Base-by-base conservation (phyloP, 2,888 invertebrate species). In the Drosophila falleni region DNA sequence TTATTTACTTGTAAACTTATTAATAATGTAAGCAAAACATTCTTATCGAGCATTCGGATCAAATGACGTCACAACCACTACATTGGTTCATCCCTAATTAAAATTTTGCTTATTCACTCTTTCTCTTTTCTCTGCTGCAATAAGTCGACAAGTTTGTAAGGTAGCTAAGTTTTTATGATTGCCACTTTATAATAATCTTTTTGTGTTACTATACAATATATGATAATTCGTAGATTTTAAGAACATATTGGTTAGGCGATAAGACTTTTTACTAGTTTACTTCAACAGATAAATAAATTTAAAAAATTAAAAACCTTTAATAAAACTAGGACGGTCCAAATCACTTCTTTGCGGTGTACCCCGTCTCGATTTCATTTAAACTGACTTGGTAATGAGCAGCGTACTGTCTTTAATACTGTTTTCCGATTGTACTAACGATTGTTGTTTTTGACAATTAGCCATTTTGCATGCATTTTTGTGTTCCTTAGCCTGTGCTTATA, bases 1-100 rank as follows among this genome's bases (percentile, higher is more conserved):
- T 19, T 19, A 19, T 19, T 19, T 19, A 19, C 19, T 19, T 19
- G 2, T 1, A 19, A 19, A 19, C 19, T 19, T 19, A 19, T 19
- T 19, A 1, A 19, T 19, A 19, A 10, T 5, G 5, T 4, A 16
- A 10, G 5, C 19, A 41, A 29, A 41, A 6, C 31, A 33, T 13
- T 2, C 11, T 16, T 23, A 31, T 31, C 31, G 42, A 26, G 16
- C 3, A 16, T 16, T 19, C 5, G 26, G 3, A 5, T 10, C n/a
- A n/a, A 29, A 3, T 29, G 19, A 56, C 13, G 19, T 31, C 19
- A 19, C 4, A 42, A 10, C 15, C 13, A 9, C 10, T 4, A 2
- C 15, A 44, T 26, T 37, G 10, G 15, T 4, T 26, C 54, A 61
- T 61, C 61, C 1, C 61, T 54, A 44, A 41, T 61, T 61, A n/a